Conservation (phyloP, 1,140 invertebrate species). For the Drosophila melanica region DNA sequence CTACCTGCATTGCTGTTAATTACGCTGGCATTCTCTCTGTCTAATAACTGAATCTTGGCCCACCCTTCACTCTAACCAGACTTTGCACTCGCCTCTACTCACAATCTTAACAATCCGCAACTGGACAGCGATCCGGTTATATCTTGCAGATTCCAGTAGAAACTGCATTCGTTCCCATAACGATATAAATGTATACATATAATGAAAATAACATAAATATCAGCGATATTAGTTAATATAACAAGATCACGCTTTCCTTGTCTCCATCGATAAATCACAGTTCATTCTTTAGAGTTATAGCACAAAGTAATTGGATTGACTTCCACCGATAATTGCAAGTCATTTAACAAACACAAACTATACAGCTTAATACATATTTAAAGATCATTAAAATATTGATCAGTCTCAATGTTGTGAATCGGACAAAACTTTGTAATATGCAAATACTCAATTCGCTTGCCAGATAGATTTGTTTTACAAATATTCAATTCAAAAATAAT, state of each 20-base stretch:
- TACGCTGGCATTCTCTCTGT: neutral
- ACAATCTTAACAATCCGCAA: neutral
- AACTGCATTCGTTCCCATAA: neutral
- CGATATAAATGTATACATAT: neutral
- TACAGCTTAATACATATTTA: no score
- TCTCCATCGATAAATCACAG: conserved; percentile 31
- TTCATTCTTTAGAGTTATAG: conserved; percentile 13
- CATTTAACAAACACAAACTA: neutral
- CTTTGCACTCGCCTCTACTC: neutral
- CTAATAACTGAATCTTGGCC: conserved; percentile 2
- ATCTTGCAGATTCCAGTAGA: neutral
- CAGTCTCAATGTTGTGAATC: neutral
- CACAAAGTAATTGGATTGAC: conserved; percentile 5
- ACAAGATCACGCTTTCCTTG: conserved; percentile 26
- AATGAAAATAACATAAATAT: neutral
- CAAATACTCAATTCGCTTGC: neutral
- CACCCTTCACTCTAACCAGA: conserved; percentile 3
- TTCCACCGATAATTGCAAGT: neutral
- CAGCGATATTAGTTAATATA: neutral
- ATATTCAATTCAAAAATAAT: no score
- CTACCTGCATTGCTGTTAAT: neutral
- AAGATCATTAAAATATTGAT: neutral
- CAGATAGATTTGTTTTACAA: no score
- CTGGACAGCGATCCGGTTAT: conserved; percentile 2
- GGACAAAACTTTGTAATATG: neutral